Percentiles rank a stretch among this genome's conserved stretches.
Evolutionary conservation across 2,888 invertebrate genomes (phyloP).

Genomic region (Megastigmus dorsalis): DNA sequence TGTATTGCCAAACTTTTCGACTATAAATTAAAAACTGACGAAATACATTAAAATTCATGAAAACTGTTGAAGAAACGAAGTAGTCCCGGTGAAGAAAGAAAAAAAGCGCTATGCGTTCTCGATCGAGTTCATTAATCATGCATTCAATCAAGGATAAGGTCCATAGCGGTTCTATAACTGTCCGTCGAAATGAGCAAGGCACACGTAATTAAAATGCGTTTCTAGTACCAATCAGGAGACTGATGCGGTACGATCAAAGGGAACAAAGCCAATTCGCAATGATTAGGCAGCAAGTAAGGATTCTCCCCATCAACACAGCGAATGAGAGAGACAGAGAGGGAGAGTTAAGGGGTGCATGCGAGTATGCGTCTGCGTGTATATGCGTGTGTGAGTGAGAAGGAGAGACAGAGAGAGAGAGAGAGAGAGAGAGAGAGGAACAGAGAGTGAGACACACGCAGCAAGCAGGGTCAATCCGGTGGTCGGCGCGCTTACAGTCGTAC

Average conservation of each 20-base stretch:
- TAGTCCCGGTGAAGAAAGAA: too few species aligned
- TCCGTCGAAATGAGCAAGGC: neutral
- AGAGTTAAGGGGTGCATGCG: too few species aligned
- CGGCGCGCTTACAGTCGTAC: constrained; percentile 22
- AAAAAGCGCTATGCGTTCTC: too few species aligned
- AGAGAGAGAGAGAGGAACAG: neutral
- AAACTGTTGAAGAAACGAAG: too few species aligned
- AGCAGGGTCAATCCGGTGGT: constrained; percentile 16
- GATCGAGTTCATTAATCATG: too few species aligned
- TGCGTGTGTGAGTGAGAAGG: too few species aligned
- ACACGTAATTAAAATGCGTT: neutral
- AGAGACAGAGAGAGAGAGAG: neutral
- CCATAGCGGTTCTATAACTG: too few species aligned
- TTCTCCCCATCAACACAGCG: constrained; percentile 22
- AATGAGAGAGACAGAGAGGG: neutral
- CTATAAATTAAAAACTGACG: too few species aligned
- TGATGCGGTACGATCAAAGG: constrained; percentile 25
- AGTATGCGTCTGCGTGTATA: too few species aligned
- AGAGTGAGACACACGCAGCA: neutral
- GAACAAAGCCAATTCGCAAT: constrained; percentile 43
- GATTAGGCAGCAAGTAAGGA: constrained; percentile 43
- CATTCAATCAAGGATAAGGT: too few species aligned
- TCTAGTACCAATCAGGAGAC: constrained; percentile 23
- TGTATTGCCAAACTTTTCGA: too few species aligned
- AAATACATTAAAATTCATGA: too few species aligned